Evolutionary conservation across 2,113 vertebrate species (phyloP).

Genomic region (Podarcis muralis): DNA sequence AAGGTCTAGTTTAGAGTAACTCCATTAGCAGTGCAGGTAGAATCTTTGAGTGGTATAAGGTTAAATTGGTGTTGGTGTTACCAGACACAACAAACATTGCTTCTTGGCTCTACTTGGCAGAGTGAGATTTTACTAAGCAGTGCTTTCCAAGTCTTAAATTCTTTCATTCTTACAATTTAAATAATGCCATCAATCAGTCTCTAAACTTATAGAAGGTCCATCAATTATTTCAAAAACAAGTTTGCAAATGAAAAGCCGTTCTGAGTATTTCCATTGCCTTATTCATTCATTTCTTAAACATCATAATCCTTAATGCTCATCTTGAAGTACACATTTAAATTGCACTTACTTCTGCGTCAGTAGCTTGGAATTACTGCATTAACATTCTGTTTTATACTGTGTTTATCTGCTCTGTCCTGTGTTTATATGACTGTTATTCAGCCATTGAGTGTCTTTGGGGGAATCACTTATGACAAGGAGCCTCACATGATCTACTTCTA

Average conservation of each 20-base stretch:
- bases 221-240: neutral
- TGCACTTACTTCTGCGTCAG: neutral
- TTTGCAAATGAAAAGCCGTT: neutral
- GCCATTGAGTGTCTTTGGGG: neutral
- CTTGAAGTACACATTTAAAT: neutral
- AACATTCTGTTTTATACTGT: neutral
- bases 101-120: neutral
- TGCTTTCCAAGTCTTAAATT: neutral
- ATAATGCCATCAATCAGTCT: neutral
- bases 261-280: too few relatives aligned
- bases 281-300: neutral
- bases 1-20: conserved; percentile 27
- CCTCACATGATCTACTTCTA: neutral
- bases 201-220: neutral
- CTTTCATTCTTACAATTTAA: conserved; percentile 18
- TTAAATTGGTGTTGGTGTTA: neutral
- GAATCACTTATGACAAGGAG: neutral
- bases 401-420: neutral
- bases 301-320: neutral
- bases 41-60: conserved; percentile 19
- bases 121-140: neutral
- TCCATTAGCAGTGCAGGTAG: conserved; percentile 13
- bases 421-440: neutral
- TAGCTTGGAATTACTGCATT: neutral
- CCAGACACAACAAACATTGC: conserved; percentile 25